phyloP scores from a whole-genome alignment of 2,113 vertebrate genomes.

The Alethe diademata region DNA sequence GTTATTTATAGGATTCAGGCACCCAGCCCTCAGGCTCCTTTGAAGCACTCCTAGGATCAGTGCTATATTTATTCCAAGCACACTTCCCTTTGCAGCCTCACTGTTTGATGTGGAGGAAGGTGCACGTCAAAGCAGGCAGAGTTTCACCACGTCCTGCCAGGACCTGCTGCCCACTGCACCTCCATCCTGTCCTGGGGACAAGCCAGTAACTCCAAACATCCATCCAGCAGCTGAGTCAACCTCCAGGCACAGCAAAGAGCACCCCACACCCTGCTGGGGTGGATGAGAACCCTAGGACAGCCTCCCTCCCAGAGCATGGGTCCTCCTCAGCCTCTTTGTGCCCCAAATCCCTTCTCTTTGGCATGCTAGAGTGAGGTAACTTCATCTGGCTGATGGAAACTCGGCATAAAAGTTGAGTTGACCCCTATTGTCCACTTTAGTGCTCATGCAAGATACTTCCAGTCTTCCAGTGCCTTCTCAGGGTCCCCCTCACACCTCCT shows the following conservation, averaged over 20 bases:
- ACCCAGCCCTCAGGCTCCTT: not conserved
- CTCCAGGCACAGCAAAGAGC: not conserved
- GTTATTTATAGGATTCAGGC: conserved; percentile 39
- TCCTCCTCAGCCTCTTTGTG: not conserved
- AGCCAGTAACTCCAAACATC: not conserved
- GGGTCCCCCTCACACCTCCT: not conserved
- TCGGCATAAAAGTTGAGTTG: not conserved
- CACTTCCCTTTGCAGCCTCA: not conserved
- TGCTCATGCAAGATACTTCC: not conserved
- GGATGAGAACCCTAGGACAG: rapidly evolving
- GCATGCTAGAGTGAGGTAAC: not conserved
- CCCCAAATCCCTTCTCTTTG: not conserved
- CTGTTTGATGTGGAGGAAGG: conserved; percentile 3
- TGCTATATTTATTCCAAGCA: conserved; percentile 29
- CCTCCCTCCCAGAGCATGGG: not conserved
- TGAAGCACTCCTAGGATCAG: conserved; percentile 3
- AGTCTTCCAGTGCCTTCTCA: not conserved
- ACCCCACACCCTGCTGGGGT: not conserved
- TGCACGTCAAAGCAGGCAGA: not conserved
- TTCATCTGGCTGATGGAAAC: not conserved
- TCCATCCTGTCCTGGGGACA: not conserved
- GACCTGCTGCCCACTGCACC: not conserved
- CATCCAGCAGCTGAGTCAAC: rapidly evolving
- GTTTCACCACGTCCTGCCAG: not conserved
- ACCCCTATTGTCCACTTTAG: not conserved